Base-by-base conservation (phyloP, 2,888 invertebrate genomes). In the Megalurothrips usitatus region DNA sequence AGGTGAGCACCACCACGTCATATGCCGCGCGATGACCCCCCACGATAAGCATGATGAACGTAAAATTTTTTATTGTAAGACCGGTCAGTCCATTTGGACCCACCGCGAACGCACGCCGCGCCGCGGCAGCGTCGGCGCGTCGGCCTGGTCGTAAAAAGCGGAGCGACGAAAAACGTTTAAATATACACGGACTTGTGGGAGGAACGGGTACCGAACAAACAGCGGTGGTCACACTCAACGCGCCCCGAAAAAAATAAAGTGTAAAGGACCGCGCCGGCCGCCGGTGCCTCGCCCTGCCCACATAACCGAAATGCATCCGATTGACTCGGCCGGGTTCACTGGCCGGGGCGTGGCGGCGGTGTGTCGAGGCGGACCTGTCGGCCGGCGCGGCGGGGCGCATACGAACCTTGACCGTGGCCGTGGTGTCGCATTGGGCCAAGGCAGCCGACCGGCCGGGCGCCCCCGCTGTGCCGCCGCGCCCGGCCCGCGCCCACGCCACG, bases 1-100 rank as follows among this genome's bases (percentile, higher is more conserved):
- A 94, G 90, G 95, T 93, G 88, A 86, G 85, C n/a, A n/a, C n/a
- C n/a, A n/a, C n/a, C n/a, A n/a, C n/a, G 84, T 26, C 4, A 19
- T 26, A 82, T 80, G 10, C 80, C 19, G 10, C 48, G 79, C 11
- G 23, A 23, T 49, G n/a, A n/a, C n/a, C n/a, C n/a, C n/a, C n/a
- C n/a, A n/a, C n/a, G n/a, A n/a, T n/a, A n/a, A n/a, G n/a, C n/a
- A 80, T 28, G 28, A 43, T 4, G 6, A 80, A 43, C 23, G 10
- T 52, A 12, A 19, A 52, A 52, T 8, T 9, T 52, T 52, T 52
- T 52, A 52, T 52, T 52, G 10, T 12, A 52, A 3, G 52, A 43
- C 34, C 34, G 34, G 34, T 43, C 34, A 43, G 34, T 43, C 34
- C 34, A 43, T 43, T 43, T 43, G 34, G 34, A 43, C 34, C 34